These are phyloP conservation scores for Magallana ariakensis DNA, from an alignment of 1,140 invertebrate genomes.

Conservation along the genomic window DNA sequence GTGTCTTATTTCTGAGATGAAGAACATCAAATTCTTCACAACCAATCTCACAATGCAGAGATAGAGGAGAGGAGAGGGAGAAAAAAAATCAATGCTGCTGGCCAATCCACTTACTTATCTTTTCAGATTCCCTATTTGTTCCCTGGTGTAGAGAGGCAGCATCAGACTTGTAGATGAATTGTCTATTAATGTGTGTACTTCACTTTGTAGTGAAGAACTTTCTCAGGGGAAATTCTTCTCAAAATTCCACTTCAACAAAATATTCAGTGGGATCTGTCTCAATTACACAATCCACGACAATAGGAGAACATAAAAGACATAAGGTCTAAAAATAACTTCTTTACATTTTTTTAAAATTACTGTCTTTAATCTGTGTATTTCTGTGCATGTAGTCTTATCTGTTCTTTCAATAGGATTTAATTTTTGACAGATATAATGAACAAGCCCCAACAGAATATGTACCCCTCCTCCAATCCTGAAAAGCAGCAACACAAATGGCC, in stretches of 20 bases:
- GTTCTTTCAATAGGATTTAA: background rate
- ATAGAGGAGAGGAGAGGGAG: background rate
- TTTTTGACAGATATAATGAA: background rate
- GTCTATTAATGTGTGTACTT: background rate
- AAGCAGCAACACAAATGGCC: background rate
- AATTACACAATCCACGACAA: background rate
- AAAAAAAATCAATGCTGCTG: background rate
- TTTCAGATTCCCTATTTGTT: background rate
- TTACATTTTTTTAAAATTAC: too few species aligned
- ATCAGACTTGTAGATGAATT: background rate
- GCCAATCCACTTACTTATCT: slow-evolving; percentile 27
- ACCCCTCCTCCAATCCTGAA: background rate
- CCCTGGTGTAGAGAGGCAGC: background rate
- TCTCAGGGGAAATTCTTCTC: too few species aligned
- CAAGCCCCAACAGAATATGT: background rate
- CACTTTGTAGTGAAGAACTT: too few species aligned
- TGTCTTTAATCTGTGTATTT: too few species aligned
- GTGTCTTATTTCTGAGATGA: slow-evolving; percentile 23
- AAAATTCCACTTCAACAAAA: too few species aligned
- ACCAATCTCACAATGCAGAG: background rate
- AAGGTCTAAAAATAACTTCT: too few species aligned
- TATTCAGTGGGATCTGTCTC: background rate
- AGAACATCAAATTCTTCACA: slow-evolving; percentile 27
- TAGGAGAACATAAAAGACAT: too few species aligned
- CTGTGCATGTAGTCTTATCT: too few species aligned